Evolutionary conservation across 2,888 invertebrate species (phyloP), one percentile per base, ranked within the genome.

Genomic region (Nebria salina): DNA sequence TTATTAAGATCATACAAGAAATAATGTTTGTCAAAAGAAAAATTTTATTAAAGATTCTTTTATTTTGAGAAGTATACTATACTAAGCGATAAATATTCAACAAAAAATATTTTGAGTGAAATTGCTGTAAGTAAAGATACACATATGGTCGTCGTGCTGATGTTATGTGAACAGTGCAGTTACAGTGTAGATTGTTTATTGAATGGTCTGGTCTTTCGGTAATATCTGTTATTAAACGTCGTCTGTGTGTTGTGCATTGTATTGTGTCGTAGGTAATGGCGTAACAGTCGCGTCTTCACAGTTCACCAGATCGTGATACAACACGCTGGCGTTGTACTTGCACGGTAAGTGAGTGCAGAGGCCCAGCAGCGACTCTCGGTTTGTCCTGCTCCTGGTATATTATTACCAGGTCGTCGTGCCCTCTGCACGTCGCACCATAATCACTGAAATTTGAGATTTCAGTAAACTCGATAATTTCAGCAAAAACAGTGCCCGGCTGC

Each of bases 381-480:
- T 66, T 6, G 11, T 70, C 26, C 70, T 70, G 74, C 65, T 42
- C 20, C 66, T 25, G 26, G 70, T 70, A 54, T 79, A 43, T 79
- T 79, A 79, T 79, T 75, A 79, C 79, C 72, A 42, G 65, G 66
- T 26, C 41, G 2, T 41, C 65, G 41, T 65, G 77, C 72, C 54
- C 54, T 72, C 65, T 74, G 73, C 74, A 79, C 73, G 74, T 74
- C 79, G 72, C 74, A 65, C 79, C 42, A 54, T 79, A 79, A 79
- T 74, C 79, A 79, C 79, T 79, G 79, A 79, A 79, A 79, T 79
- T 79, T 66, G 74, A 79, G 79, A 79, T 74, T 79, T 66, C 65
- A 79, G 79, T 79, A 79, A 79, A 79, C 74, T 79, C 79, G 79
- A 79, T 79, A 79, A 79, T 79, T 79, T 74, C 74, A 65, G 79